Conservation (phyloP, 2,888 invertebrate genomes). For the Dyspetes luteomarginatus region DNA sequence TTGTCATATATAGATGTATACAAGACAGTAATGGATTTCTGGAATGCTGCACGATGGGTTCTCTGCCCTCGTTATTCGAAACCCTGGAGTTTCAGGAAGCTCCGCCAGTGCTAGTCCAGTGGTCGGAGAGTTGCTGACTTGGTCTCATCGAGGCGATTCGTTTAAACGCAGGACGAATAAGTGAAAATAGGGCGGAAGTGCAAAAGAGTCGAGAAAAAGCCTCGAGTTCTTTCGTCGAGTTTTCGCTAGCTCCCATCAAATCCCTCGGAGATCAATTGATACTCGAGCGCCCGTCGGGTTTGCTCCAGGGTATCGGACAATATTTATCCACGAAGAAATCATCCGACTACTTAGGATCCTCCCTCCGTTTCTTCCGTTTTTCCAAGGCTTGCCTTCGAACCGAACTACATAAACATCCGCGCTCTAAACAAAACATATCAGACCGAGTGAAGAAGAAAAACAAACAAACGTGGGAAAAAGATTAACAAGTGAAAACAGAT, state of each 20-base stretch:
- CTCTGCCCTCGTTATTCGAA: constrained; percentile 19
- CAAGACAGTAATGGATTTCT: constrained; percentile 28
- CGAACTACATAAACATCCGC: constrained; percentile 43
- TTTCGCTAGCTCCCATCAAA: constrained; percentile 7
- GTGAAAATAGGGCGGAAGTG: constrained; percentile 16
- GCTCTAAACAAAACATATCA: constrained; percentile 41
- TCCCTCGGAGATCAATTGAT: constrained; percentile 43
- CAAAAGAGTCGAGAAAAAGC: constrained; percentile 11
- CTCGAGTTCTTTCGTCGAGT: constrained; percentile 16
- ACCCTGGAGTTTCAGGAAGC: constrained; percentile 14
- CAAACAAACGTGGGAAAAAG: too few species aligned
- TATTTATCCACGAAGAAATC: constrained; percentile 53
- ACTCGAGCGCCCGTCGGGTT: constrained; percentile 46
- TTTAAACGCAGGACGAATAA: constrained; percentile 21
- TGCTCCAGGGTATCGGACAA: constrained; percentile 42
- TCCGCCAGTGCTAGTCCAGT: background rate
- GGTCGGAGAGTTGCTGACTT: background rate
- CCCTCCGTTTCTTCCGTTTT: background rate
- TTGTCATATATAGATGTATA: background rate
- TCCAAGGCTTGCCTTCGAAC: background rate
- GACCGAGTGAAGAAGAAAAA: constrained; percentile 2
- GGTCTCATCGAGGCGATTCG: constrained; percentile 35
- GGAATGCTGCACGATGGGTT: constrained; percentile 16
- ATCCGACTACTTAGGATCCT: constrained; percentile 37
- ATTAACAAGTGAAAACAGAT: too few species aligned